Conservation (phyloP, 2,888 invertebrate genomes). For the Crocallis elinguaria region DNA sequence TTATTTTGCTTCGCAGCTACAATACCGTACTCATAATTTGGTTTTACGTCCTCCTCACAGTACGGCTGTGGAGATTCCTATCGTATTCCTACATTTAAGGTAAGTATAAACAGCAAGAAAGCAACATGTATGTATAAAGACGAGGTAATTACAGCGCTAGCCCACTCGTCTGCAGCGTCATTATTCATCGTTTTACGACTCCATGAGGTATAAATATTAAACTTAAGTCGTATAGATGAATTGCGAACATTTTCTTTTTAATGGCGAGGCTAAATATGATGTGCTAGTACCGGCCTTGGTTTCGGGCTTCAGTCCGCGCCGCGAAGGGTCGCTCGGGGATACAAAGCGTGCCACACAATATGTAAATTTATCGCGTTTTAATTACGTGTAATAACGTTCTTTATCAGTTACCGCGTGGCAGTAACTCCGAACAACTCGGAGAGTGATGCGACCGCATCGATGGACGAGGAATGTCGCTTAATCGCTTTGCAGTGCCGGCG, state of each 20-base stretch:
- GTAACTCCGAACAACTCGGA: slow-evolving; percentile 48
- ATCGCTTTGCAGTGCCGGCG: slow-evolving; percentile 78
- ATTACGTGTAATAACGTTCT: slow-evolving; percentile 72
- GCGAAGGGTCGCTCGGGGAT: slow-evolving; percentile 48
- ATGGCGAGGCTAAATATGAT: slow-evolving; percentile 81
- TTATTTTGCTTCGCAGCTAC: slow-evolving; percentile 52
- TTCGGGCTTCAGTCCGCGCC: slow-evolving; percentile 58
- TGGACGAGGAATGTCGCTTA: slow-evolving; percentile 76
- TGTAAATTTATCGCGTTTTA: slow-evolving; percentile 74
- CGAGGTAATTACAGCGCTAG: slow-evolving; percentile 82
- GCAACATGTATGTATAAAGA: slow-evolving; percentile 76
- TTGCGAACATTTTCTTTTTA: slow-evolving; percentile 84
- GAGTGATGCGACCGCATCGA: slow-evolving; percentile 48
- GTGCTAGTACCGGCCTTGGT: slow-evolving; percentile 70
- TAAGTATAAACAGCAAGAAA: slow-evolving; percentile 79
- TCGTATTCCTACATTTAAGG: slow-evolving; percentile 71
- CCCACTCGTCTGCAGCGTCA: slow-evolving; percentile 81
- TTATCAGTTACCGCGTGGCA: slow-evolving; percentile 63
- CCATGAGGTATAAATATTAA: slow-evolving; percentile 84
- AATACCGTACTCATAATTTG: slow-evolving; percentile 62
- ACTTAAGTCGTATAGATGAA: slow-evolving; percentile 82
- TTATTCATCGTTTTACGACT: slow-evolving; percentile 85
- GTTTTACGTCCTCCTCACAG: slow-evolving; percentile 64
- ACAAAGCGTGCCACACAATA: slow-evolving; percentile 64
- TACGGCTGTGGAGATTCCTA: slow-evolving; percentile 63